Evolutionary conservation across 2,888 invertebrate genomes (phyloP), one percentile per base, ranked within the genome.

Genomic region (Chironomus tentans): DNA sequence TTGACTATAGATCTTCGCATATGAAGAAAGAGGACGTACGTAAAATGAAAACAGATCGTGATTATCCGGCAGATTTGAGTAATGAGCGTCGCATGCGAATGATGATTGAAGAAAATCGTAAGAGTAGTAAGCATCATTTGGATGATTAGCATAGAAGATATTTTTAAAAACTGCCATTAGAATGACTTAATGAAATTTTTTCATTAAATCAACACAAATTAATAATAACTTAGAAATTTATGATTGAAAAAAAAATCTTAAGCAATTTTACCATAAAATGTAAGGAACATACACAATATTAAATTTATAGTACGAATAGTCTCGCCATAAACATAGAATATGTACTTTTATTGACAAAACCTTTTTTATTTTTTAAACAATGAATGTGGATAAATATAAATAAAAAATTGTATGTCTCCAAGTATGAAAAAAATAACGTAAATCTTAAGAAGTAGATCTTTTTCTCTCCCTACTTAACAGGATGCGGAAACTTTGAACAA

Each of bases 1-100:
- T 38, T 46, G 61, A 65, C n/a, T 48, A 65, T 28, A 79, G 79
- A 22, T 78, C 65, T 24, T 65, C 65, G 12, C 65, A 68, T 61
- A 65, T 68, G 68, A 65, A 48, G 15, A 74, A 74, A 38, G 74
- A 74, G 3, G 74, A 74, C 7, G 7, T 22, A 13, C 18, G 65
- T 48, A 65, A 73, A 61, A 28, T 74, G 68, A 68, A 68, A 18
- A 56, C 13, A 22, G 71, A 71, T n/a, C 65, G 47, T 13, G 73
- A 74, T 12, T 74, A 22, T 48, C 68, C 74, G 5, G 22, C 74
- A 13, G 68, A 74, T 22, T 24, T 74, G 12, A 74, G 68, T 21
- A 61, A 72, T 15, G 38, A 28, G 15, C n/a, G 38, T 15, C 68
- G 68, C 6, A 65, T 65, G 65, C 21, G 65, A 65, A 65, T 65